Base-by-base conservation (phyloP, 2,888 invertebrate species). In the Lycophotia porphyrea region DNA sequence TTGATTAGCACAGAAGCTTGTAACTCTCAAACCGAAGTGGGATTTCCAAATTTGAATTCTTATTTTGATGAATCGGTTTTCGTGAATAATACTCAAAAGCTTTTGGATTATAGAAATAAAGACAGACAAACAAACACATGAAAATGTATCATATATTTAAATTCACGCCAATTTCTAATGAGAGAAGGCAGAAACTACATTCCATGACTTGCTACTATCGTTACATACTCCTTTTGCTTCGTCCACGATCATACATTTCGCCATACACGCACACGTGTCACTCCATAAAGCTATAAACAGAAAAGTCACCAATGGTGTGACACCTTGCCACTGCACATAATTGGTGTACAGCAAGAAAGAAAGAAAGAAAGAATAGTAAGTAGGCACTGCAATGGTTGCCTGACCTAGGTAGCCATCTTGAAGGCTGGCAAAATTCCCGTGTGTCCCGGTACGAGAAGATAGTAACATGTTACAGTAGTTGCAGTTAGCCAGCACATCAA, bases 11-110 rank as follows among this genome's bases (percentile, higher is more conserved):
- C 15, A 47, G 49, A 66, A 44, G 34, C 7, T 55, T 47, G 39
- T 66, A 55, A 31, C 61, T 67, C 7, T 31, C 13, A 60, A 52
- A 36, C 21, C n/a, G n/a, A 66, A 3, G 5, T 58, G 61, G 74
- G 61, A 36, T 47, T 79, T 70, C 61, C 80, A 36, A 7, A 52
- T 34, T 63, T 27, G 11, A 18, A 60, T 60, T 60, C 5, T 55
- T 44, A 55, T 72, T 47, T 42, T 34, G n/a, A 65, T 52, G 15
- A 42, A 65, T 60, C 5, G 24, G n/a, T 24, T 21, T 69, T 2
- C 24, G 55, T 52, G 13, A 63, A 60, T 36, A 31, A 44, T 13
- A 55, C 34, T 36, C 9, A n/a, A 21, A 49, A 13, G 67, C 5
- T 31, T 24, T 49, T 24, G n/a, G 15, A n/a, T 34, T n/a, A n/a